Base-by-base conservation (phyloP, 2,797 vertebrate species). In the Fratercula arctica region DNA sequence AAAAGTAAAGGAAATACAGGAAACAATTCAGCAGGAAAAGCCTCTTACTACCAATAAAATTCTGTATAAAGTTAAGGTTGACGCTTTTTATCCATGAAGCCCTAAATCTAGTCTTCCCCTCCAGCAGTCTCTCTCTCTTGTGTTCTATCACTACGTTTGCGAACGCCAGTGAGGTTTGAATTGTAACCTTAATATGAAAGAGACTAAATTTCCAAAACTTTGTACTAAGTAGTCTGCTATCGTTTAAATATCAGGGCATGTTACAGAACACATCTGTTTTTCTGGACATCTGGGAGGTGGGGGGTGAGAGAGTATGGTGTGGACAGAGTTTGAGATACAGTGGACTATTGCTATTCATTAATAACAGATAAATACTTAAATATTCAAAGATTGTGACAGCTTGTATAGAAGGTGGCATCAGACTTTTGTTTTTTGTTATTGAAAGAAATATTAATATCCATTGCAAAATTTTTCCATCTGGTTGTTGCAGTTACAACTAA, bases 211-310 rank as follows among this genome's bases (percentile, higher is more conserved):
- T 80, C 76, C 68, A 60, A 91, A 89, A 41, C n/a, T 80, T 80
- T 57, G 18, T 57, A 57, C 39, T 87, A 51, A 85, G 17, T 72
- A 88, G 46, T 78, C 76, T 81, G 50, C 68, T 88, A n/a, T 45
- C 5, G 1, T 84, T 94, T 94, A 92, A 96, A 63, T 90, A 90
- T 80, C 35, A 83, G 57, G 14, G 24, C 28, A 48, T 37, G 31
- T 78, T 70, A 59, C 25, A 50, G 57, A 77, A n/a, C 45, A 90
- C 79, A 91, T 93, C 76, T 93, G 54, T 50, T 96, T 92, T 92
- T 83, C 73, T 75, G 39, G 41, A 64, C 11, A 16, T 67, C 33
- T 86, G 16, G 3, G 3, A 33, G 16, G 26, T 54, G 13, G 39
- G 16, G 39, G 24, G 35, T 89, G 76, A 80, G 48, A 59, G 13